Conservation (phyloP, 1,140 invertebrate genomes). For the Pararge aegeria region DNA sequence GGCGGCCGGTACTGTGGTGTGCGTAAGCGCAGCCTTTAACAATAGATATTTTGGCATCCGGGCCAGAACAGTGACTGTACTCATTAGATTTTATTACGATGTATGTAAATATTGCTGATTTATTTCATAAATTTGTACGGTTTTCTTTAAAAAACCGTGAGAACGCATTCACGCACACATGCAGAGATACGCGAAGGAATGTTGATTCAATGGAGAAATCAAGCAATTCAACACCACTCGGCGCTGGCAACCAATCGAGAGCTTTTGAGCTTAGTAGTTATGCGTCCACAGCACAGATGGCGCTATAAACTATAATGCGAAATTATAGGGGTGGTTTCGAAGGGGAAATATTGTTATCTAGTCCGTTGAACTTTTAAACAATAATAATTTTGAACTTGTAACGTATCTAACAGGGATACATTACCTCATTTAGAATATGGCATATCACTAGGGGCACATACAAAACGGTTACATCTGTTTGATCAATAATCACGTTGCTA, state of each 20-base stretch:
- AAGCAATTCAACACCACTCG: constrained; percentile 63
- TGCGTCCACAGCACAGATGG: constrained; percentile 52
- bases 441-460: not conserved
- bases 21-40: constrained; percentile 61
- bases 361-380: constrained; percentile 24
- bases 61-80: constrained; percentile 19
- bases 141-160: constrained; percentile 50
- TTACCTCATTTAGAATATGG: not conserved
- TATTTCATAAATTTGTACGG: constrained; percentile 47
- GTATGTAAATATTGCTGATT: constrained; percentile 38
- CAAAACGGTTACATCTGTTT: constrained; percentile 27
- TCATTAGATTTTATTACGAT: constrained; percentile 31
- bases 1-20: constrained; percentile 59
- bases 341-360: constrained; percentile 31
- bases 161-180: constrained; percentile 69
- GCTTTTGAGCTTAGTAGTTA: constrained; percentile 62
- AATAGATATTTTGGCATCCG: constrained; percentile 33
- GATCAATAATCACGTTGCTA: constrained; percentile 44
- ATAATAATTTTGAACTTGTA: constrained; percentile 20
- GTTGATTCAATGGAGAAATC: constrained; percentile 78
- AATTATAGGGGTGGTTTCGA: constrained; percentile 38
- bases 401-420: constrained; percentile 9
- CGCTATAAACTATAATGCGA: constrained; percentile 34
- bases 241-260: constrained; percentile 51
- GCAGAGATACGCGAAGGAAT: constrained; percentile 71